phyloP scores from a whole-genome alignment of 2,888 invertebrate species.

The Petrolisthes manimaculis region DNA sequence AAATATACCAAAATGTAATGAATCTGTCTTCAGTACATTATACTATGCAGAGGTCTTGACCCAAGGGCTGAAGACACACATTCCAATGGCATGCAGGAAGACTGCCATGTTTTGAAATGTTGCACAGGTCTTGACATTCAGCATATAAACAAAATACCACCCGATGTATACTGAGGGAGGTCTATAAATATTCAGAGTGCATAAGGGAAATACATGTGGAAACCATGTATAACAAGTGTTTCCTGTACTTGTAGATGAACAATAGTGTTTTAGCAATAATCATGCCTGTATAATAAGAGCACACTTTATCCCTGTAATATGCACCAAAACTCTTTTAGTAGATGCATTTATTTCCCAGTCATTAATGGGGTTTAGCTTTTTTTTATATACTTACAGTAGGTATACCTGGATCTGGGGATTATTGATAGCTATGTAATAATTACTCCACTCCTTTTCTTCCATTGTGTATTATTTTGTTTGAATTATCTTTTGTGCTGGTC shows the following conservation, averaged over 20 bases:
- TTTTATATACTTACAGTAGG: not conserved
- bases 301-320: constrained; percentile 53
- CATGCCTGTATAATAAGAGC: constrained; percentile 54
- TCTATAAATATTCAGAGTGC: no score
- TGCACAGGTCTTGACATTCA: not conserved
- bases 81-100: not conserved
- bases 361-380: not conserved
- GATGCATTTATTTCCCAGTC: constrained; percentile 21
- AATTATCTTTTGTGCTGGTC: constrained; percentile 35
- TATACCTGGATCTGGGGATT: not conserved
- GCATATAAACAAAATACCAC: no score
- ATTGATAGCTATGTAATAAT: not conserved
- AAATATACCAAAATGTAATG: not conserved
- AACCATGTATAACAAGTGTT: no score
- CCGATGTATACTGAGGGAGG: no score
- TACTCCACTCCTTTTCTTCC: not conserved
- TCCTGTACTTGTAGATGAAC: constrained; percentile 22
- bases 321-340: constrained; percentile 52
- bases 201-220: no score
- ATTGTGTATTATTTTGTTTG: not conserved
- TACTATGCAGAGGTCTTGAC: not conserved
- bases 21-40: not conserved
- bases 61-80: not conserved
- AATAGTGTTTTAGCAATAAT: constrained; percentile 63
- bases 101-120: not conserved